Evolutionary conservation across 2,113 vertebrate species (phyloP), one percentile per base, ranked within the genome.

Genomic region (Recurvirostra avosetta): DNA sequence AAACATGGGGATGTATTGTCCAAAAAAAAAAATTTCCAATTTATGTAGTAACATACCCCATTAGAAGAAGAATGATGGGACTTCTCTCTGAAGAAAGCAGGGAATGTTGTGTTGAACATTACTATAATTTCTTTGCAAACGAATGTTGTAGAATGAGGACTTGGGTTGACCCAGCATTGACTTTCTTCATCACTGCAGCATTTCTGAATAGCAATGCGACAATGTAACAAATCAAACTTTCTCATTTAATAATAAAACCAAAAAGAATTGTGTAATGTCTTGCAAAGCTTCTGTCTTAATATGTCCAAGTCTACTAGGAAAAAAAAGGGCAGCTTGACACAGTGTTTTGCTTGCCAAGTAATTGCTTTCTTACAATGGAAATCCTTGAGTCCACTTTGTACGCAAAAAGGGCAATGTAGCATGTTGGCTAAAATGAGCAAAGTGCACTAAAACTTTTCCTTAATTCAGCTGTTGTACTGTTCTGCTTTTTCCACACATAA

Each of bases 191-290:
- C 97, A 94, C 94, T 97, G 97, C 96, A 97, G 92, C 94, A 81
- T 97, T 98, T 98, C 95, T 98, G 96, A 97, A 95, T 96, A 98
- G 98, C 98, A 98, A 52, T 97, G 97, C 98, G 98, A 97, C 93
- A 96, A 85, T 98, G 97, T 98, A 98, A 97, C 92, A 98, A 97
- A 97, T 97, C 97, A 98, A 92, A 97, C 67, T 98, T 98, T 97
- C 92, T 96, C 96, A 94, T 95, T 98, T 97, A 98, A 97, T 97
- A 98, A 98, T 97, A 98, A 95, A 97, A 96, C 11, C 71, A 94
- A 97, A 94, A 97, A 96, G 90, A 97, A 97, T 97, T 97, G 92
- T 97, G 94, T 97, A 95, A 98, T 97, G 90, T 98, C 96, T 98
- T 98, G 96, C 93, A 97, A 97, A 97, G 96, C 97, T 98, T 98